Percentiles rank a stretch among this genome's conserved stretches.
Evolutionary conservation across 2,797 vertebrate genomes (phyloP).

Genomic region (Diplodus puntazzo): DNA sequence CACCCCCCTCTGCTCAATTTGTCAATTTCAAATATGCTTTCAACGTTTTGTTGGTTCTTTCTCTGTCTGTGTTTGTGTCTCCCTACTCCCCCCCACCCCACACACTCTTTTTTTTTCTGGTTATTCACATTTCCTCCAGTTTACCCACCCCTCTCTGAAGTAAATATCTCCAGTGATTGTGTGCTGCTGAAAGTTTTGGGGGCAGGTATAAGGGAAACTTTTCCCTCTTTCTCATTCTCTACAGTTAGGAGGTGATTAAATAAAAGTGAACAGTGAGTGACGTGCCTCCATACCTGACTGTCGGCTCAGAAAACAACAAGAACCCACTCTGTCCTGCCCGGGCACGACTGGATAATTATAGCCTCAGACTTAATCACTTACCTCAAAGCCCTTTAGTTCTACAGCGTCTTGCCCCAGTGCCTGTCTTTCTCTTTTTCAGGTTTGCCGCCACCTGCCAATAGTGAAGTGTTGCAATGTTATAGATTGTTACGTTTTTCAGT

Average conservation of each 20-base stretch:
- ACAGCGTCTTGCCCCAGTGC: constrained; percentile 38
- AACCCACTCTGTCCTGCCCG: constrained; percentile 77
- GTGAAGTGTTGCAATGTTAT: constrained; percentile 62
- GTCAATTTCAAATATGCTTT: constrained; percentile 70
- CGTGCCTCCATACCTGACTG: constrained; percentile 64
- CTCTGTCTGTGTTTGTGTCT: constrained; percentile 51
- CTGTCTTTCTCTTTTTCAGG: constrained; percentile 37
- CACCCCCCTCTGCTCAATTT: constrained; percentile 54
- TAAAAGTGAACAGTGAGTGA: constrained; percentile 78
- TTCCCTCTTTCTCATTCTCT: constrained; percentile 62
- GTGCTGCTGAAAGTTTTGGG: constrained; percentile 72
- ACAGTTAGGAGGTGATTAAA: constrained; percentile 81
- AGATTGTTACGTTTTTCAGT: constrained; percentile 50
- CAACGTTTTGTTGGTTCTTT: constrained; percentile 60
- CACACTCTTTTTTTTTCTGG: constrained; percentile 6
- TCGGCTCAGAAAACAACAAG: constrained; percentile 71
- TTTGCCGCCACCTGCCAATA: constrained; percentile 56
- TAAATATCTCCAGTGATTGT: constrained; percentile 66
- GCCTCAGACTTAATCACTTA: constrained; percentile 74
- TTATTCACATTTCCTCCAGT: background rate
- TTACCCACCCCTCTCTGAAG: constrained; percentile 19
- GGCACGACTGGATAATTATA: constrained; percentile 80
- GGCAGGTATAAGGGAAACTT: constrained; percentile 64
- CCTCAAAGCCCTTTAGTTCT: constrained; percentile 69
- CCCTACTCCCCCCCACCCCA: constrained; percentile 14